These are phyloP conservation scores for Carcharodon carcharias DNA, from an alignment of 2,797 vertebrate species.

Conservation along the genomic window DNA sequence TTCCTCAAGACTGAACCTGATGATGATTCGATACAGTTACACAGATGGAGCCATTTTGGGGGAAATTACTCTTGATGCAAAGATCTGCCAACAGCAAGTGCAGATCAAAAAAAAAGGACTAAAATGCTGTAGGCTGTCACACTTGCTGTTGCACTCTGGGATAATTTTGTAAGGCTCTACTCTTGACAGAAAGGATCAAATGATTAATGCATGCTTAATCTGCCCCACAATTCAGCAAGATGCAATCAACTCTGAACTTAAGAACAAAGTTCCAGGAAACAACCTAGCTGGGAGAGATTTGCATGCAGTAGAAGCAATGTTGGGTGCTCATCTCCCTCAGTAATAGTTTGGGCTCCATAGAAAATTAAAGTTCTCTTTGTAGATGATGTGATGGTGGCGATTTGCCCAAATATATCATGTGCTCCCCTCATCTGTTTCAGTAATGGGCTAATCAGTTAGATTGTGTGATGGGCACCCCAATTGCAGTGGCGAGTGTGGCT, in stretches of 20 bases:
- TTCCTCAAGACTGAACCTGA: background rate
- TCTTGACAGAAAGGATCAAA: background rate
- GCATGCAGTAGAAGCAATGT: background rate
- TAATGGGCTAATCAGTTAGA: background rate
- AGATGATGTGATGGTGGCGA: background rate
- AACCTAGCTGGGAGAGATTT: background rate
- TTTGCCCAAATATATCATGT: background rate
- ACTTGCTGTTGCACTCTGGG: too few species aligned
- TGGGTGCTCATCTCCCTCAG: background rate
- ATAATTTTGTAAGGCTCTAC: too few species aligned
- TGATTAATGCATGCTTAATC: background rate
- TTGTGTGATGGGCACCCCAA: background rate
- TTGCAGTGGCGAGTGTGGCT: background rate
- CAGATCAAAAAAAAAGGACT: background rate
- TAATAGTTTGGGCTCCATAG: background rate
- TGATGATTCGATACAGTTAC: background rate
- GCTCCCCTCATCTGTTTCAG: background rate
- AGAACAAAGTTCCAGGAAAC: background rate
- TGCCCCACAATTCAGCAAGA: background rate
- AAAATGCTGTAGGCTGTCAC: too few species aligned
- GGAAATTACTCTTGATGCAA: background rate
- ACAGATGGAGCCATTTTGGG: background rate
- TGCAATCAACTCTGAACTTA: too few species aligned
- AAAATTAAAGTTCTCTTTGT: background rate
- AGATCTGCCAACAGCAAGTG: background rate